Evolutionary conservation across 2,888 invertebrate species (phyloP), one percentile per base, ranked within the genome.

Genomic region (Muscina levida): DNA sequence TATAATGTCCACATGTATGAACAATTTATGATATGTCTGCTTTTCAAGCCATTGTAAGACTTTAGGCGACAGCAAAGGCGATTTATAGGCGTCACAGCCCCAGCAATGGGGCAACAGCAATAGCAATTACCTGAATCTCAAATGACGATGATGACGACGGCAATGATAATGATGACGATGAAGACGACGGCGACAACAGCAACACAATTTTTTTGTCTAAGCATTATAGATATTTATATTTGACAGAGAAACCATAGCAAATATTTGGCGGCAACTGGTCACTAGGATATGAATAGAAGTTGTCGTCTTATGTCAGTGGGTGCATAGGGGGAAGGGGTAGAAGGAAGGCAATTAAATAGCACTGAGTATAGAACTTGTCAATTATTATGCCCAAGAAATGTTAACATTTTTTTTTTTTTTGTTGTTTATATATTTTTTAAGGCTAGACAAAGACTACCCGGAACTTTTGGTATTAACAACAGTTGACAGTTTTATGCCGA

Each of bases 1-100:
- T 44, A 44, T 44, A 44, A 44, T 13, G 13, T 44, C 44, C 44
- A n/a, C 31, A 31, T 31, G 8, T 31, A 8, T 31, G 31, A 56
- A 2, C 26, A 24, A 24, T 56, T 56, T 31, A 31, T 8, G 31
- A 31, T 3, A 31, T 31, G 31, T 31, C 31, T 31, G 31, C 8
- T 8, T 56, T 39, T 59, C 59, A 39, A 19, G 39, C 31, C 24
- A 24, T 11, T 53, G 6, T 13, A 53, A 59, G 59, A 17, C 59
- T 59, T 70, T n/a, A 57, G 76, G 76, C 80, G 70, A 70, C 76
- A 77, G 44, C 48, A 66, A 65, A 56, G 13, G 68, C 76, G 80
- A 80, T 80, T 80, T 80, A 80, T 80, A 66, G 80, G 72, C 80
- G 80, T 77, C 76, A 77, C 39, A 66, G 53, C 46, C 31, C 31